Base-by-base conservation (phyloP, 2,797 vertebrate species). In the Mormyrops boulengeri region DNA sequence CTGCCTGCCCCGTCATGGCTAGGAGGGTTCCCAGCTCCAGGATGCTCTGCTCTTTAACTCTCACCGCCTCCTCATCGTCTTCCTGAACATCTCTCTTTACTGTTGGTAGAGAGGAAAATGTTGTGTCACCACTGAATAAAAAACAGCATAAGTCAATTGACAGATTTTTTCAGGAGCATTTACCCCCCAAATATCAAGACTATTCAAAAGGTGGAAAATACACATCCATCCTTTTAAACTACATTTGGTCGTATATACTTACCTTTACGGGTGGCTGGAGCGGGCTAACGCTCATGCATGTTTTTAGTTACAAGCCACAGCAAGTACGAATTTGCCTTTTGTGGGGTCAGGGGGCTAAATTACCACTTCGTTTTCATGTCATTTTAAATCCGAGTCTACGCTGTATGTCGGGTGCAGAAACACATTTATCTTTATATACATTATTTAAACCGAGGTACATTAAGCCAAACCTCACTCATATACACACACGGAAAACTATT, bases 21-120 rank as follows among this genome's bases (percentile, higher is more conserved):
- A 99, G 92, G 89, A 99, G 97, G 0, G 96, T 96, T 0, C 98
- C 98, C 93, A 99, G 95, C 92, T 99, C 98, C 96, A 99, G 95
- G 95, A 99, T 99, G 95, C 98, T 99, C 95, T 99, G 98, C 94
- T 99, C 98, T 93, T 99, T 99, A 92, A 99, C 97, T 77, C 98
- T 97, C 90, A 99, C 96, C 0, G 98, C 98, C 89, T 99, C 98
- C 92, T 99, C 98, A 93, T 99, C 98, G 1, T 97, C 97, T 90
- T 98, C 97, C 93, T 98, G 97, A 93, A 99, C 96, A 93, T 99
- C 98, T 11, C 98, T 96, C 93, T 99, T 99, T 94, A 99, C 98
- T 99, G 91, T 85, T 90, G 94, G 69, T 90, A 92, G 91, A 93
- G 5, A 88, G 91, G 17, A 52, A 22, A 49, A 85, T 8, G 22